These are phyloP conservation scores for Marmota monax DNA, from an alignment of 2,113 vertebrate species.

Conservation along the genomic window DNA sequence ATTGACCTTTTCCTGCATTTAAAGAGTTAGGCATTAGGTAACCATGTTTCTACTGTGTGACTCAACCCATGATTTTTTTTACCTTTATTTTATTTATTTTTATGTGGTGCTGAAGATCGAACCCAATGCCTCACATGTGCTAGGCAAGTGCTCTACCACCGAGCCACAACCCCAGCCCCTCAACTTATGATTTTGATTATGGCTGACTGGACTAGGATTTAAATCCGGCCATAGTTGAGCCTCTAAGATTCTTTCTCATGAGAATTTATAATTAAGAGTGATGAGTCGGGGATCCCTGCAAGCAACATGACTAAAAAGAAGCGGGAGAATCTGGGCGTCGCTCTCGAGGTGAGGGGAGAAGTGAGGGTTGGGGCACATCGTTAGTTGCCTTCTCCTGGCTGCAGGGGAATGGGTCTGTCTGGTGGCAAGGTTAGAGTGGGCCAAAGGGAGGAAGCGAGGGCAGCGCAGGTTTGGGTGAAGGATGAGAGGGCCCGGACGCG, in stretches of 20 bases:
- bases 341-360: conserved; percentile 85
- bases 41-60: background rate
- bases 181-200: background rate
- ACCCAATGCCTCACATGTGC: too few species aligned
- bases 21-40: background rate
- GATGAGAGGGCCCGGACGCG: accelerated
- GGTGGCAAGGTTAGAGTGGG: background rate
- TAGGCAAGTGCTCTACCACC: too few species aligned
- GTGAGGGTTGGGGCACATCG: background rate
- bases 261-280: background rate
- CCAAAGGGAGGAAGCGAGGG: background rate
- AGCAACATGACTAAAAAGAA: conserved; percentile 84
- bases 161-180: too few species aligned
- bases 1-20: background rate
- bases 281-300: background rate
- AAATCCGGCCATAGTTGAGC: background rate
- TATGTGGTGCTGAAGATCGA: too few species aligned
- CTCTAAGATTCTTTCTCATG: background rate
- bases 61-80: background rate
- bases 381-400: background rate
- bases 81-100: too few species aligned
- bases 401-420: background rate
- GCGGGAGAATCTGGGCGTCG: conserved; percentile 84
- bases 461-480: background rate
- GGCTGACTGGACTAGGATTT: background rate